Evolutionary conservation across 2,797 vertebrate genomes (phyloP).

Genomic region (Tolypeutes matacus): DNA sequence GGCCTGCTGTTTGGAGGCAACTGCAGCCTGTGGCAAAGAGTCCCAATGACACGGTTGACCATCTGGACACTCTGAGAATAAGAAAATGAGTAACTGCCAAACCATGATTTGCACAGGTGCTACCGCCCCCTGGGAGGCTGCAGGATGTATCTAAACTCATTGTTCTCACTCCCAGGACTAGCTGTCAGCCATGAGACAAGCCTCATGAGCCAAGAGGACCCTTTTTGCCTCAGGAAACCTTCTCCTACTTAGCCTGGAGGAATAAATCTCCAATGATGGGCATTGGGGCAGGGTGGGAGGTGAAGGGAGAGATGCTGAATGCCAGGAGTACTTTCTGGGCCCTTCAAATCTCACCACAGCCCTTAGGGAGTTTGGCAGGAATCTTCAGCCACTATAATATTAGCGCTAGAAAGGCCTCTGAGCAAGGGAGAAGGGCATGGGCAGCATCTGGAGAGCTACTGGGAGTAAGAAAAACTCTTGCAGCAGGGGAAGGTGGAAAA

Average conservation of each 20-base stretch:
- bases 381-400: not conserved
- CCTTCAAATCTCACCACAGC: not conserved
- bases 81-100: not conserved
- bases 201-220: not conserved
- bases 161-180: too few species aligned
- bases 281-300: accelerated
- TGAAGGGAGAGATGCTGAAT: not conserved
- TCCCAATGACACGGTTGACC: not conserved
- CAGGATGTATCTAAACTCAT: accelerated
- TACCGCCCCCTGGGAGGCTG: not conserved
- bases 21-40: not conserved
- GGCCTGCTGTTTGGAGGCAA: not conserved
- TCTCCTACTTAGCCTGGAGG: not conserved
- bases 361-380: not conserved
- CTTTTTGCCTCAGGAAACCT: not conserved
- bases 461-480: not conserved
- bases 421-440: accelerated
- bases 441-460: not conserved
- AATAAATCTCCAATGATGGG: not conserved
- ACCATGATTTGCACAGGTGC: not conserved
- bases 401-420: not conserved
- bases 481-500: not conserved
- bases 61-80: not conserved
- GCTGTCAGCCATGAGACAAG: not conserved
- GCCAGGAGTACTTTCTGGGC: not conserved